A percentile compares a stretch with the other conserved stretches of the same genome.
These are phyloP conservation scores for Sus cebifrons DNA, from an alignment of 2,797 vertebrate species.

Conservation along the genomic window DNA sequence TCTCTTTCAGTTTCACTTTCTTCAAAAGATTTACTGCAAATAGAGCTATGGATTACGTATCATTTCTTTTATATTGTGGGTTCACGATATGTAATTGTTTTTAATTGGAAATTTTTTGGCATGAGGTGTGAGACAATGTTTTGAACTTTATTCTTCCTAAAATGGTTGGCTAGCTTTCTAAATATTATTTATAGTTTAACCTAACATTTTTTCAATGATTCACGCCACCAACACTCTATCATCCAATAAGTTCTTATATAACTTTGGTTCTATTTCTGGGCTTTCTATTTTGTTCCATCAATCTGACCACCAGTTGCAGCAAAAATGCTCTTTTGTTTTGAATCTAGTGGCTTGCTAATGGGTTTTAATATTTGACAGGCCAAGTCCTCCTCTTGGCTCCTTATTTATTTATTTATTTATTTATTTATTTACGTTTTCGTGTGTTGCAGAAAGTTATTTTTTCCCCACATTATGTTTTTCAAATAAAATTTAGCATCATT, in stretches of 20 bases:
- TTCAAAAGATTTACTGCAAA: constrained; percentile 20
- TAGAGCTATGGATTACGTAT: not conserved
- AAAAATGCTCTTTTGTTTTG: constrained; percentile 4
- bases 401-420: not conserved
- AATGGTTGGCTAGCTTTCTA: constrained; percentile 32
- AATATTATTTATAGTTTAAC: constrained; percentile 48
- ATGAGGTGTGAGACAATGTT: constrained; percentile 36
- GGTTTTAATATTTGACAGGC: constrained; percentile 43
- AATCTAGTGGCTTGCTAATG: not conserved
- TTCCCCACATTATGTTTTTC: not conserved
- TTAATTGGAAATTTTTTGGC: not conserved
- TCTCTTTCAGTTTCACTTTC: not conserved
- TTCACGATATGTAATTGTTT: constrained; percentile 8
- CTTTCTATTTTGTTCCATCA: constrained; percentile 26
- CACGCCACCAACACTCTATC: not conserved
- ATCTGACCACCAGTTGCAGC: not conserved
- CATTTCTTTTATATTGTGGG: constrained; percentile 32
- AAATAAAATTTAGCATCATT: constrained; percentile 29
- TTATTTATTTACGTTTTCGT: not conserved
- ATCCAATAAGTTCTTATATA: constrained; percentile 16
- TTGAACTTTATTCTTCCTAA: constrained; percentile 39
- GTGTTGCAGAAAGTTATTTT: not conserved
- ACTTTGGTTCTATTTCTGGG: not conserved
- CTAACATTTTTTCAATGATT: constrained; percentile 4
- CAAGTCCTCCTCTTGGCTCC: not conserved